Base-by-base conservation (phyloP, 23 tunicate species). In the Clavelina lepadiformis region DNA sequence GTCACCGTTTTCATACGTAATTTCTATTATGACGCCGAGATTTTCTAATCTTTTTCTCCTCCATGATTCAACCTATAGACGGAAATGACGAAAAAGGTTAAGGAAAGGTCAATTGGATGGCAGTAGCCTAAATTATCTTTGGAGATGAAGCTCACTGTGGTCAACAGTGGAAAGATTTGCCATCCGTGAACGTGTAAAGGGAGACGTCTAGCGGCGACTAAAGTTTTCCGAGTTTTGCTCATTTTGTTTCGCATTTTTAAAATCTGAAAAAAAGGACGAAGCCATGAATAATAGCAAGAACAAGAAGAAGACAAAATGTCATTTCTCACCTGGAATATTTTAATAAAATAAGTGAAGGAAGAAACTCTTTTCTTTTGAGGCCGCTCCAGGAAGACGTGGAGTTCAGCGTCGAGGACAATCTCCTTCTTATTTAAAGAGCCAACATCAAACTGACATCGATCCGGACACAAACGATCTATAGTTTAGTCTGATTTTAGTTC, bases 131-230 rank as follows among this genome's bases (percentile, higher is more conserved):
- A n/a, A n/a, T 41, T 41, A 8, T 11, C 15, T 41, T 41, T 41
- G 49, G 21, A 15, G 8, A 54, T 8, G 22, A 6, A 25, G 37
- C 88, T 67, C 52, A 74, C 91, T 55, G 93, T 58, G 1, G 72
- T 60, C 31, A 77, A 56, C 4, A 84, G 65, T 3, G 93, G 78
- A 54, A 84, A 77, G 22, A 76, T 76, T 19, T 76, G 83, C 93
- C 93, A 84, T 13, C 93, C 93, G 41, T 61, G 32, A 18, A 38
- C 50, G 6, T 61, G 73, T 3, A 58, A 24, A 18, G 74, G 69
- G 3, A 84, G 71, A 33, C 81, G 93, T 51, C 83, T 74, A 1
- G 81, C 91, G 3, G 91, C 81, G 2, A 83, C 58, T 7, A 83
- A 58, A 33, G 53, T 35, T 75, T 52, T 63, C 1, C 46, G 51